A percentile compares a stretch with the other conserved stretches of the same genome.
These are phyloP conservation scores for Euborellia annulipes DNA, from an alignment of 1,140 invertebrate species.

Conservation along the genomic window DNA sequence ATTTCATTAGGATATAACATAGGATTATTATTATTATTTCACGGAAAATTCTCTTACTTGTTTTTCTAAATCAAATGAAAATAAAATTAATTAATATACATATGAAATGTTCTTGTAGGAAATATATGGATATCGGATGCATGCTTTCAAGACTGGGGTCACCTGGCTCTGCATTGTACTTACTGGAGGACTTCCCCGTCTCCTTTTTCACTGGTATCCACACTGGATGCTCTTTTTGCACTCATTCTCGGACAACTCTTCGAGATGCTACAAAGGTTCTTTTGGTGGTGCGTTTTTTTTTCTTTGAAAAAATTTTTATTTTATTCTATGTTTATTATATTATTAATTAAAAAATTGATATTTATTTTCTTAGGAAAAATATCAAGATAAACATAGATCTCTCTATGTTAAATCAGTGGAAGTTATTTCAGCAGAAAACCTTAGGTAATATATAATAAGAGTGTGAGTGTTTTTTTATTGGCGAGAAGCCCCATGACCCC, in stretches of 20 bases:
- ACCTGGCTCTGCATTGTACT: constrained; percentile 42
- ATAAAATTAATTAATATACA: constrained; percentile 1
- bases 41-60: too few relatives aligned
- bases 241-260: constrained; percentile 37
- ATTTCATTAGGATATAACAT: too few relatives aligned
- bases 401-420: constrained; percentile 34
- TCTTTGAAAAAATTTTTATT: not conserved
- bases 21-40: too few relatives aligned
- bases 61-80: too few relatives aligned
- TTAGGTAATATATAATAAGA: constrained; percentile 26
- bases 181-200: constrained; percentile 39
- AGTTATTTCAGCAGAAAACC: constrained; percentile 24
- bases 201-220: constrained; percentile 53
- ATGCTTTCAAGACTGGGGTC: constrained; percentile 27
- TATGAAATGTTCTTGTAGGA: constrained; percentile 28
- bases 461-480: too few relatives aligned
- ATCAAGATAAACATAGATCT: constrained; percentile 35
- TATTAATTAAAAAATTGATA: constrained; percentile 1
- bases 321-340: not conserved
- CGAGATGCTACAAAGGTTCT: constrained; percentile 41
- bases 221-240: constrained; percentile 41
- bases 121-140: constrained; percentile 38
- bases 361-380: constrained; percentile 28
- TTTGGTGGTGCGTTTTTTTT: constrained; percentile 32
- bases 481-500: too few relatives aligned